Conservation (phyloP, 2,888 invertebrate genomes). For the Eupithecia dodoneata region DNA sequence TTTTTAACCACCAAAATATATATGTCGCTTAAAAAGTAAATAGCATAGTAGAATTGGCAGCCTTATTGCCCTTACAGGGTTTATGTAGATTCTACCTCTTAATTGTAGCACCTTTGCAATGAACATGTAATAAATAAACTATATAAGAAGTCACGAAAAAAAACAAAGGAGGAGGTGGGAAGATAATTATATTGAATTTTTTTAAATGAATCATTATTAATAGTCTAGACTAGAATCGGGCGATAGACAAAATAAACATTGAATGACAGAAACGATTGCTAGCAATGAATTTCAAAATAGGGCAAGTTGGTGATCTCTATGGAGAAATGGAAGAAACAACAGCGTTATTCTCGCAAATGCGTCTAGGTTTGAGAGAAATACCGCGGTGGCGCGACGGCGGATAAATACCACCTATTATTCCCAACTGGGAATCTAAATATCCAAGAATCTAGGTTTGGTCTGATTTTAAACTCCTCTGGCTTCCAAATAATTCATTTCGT, state of each 20-base stretch:
- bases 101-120: no score
- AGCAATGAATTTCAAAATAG: conserved; percentile 30
- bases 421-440: no score
- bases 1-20: no score
- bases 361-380: conserved; percentile 19
- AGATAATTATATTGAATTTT: no score
- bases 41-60: neutral
- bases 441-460: neutral
- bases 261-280: neutral
- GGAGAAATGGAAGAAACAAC: conserved; percentile 26
- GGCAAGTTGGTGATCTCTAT: conserved; percentile 37
- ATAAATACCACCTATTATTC: neutral
- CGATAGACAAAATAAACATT: neutral
- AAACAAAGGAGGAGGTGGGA: neutral
- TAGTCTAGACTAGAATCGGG: neutral
- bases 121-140: no score
- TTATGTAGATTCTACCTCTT: no score
- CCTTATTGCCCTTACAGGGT: neutral
- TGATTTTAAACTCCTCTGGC: neutral
- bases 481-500: neutral
- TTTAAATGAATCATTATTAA: no score
- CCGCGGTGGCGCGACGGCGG: conserved; percentile 15
- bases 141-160: neutral
- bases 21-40: neutral
- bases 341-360: conserved; percentile 17